Base-by-base conservation (phyloP, 2,797 vertebrate genomes). In the Sebastolobus alascanus region DNA sequence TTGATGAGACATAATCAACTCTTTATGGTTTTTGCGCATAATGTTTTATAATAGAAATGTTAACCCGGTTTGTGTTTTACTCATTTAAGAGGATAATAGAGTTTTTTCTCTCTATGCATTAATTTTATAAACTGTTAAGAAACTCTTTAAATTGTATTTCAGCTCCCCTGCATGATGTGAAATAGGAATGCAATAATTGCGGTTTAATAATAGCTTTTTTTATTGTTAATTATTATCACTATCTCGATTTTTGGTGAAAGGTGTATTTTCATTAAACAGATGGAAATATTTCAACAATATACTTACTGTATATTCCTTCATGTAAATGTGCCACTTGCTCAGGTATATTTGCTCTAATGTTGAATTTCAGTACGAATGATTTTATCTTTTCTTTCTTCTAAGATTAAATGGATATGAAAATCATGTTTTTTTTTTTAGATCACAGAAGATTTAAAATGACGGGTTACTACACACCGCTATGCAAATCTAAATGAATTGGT, bases 341-440 rank as follows among this genome's bases (percentile, higher is more conserved):
- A 94, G 90, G 90, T 91, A 86, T n/a, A 33, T 75, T 90, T 81
- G 38, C 38, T 67, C 29, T 64, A 4, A 63, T 10, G 29, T 22
- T 61, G 16, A 73, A 27, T 46, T 68, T 55, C 6, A 64, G 4
- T 70, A 3, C 68, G 10, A 63, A 50, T 37, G 4, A 27, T 40
- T 66, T 70, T 63, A 38, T 66, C 7, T 77, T 77, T 79, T 50
- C 11, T 25, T 77, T n/a, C 11, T n/a, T 72, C 13, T 76, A 50
- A 25, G 7, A n/a, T 22, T 4, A 43, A n/a, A 70, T 8, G 31
- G 11, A 35, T 10, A 55, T 58, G 58, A 22, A 58, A 75, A 64
- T 65, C 1, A 9, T 38, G 8, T 43, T 43, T 35, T 71, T 43
- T 43, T 35, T 71, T 77, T 66, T 64, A 16, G 20, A 29, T 9